Conservation (phyloP, 2,888 invertebrate genomes). For the Drosophila anceps region DNA sequence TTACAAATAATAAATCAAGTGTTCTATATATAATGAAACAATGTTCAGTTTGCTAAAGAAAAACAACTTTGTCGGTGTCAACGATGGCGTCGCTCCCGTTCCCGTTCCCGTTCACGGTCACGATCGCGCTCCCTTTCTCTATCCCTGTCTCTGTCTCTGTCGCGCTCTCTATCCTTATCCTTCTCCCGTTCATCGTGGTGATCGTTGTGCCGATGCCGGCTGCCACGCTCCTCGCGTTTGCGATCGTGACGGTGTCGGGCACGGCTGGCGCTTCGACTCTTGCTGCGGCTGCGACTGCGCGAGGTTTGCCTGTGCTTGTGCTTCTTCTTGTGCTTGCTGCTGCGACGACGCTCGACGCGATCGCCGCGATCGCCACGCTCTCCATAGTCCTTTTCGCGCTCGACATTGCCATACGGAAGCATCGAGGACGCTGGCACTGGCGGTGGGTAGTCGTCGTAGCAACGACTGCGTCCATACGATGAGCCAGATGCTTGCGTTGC, state of each 20-base stretch:
- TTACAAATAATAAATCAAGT: conserved; percentile 18
- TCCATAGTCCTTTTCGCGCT: conserved; percentile 64
- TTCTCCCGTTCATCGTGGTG: conserved; percentile 60
- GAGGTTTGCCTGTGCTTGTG: conserved; percentile 83
- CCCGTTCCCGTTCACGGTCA: conserved; percentile 19
- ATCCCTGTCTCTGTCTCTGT: conserved; percentile 22
- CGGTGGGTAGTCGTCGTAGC: conserved; percentile 71
- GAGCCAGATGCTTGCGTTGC: conserved; percentile 68
- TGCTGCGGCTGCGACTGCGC: conserved; percentile 80
- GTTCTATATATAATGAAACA: conserved; percentile 29
- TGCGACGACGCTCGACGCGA: conserved; percentile 65
- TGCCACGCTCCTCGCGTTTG: conserved; percentile 63
- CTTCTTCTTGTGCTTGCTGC: conserved; percentile 83
- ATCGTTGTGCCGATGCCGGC: conserved; percentile 54
- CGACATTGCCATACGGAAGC: conserved; percentile 40
- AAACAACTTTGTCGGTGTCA: conserved; percentile 47
- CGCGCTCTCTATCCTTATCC: conserved; percentile 32
- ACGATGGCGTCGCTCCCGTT: conserved; percentile 70
- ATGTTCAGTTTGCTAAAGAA: conserved; percentile 35
- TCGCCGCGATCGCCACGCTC: conserved; percentile 44
- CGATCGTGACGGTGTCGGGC: conserved; percentile 66
- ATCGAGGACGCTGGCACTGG: conserved; percentile 47
- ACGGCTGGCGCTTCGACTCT: conserved; percentile 72
- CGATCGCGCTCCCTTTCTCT: conserved; percentile 42
- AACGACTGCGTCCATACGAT: conserved; percentile 61